Evolutionary conservation across 2,888 invertebrate genomes (phyloP).

Genomic region (Hedychridium roseum): DNA sequence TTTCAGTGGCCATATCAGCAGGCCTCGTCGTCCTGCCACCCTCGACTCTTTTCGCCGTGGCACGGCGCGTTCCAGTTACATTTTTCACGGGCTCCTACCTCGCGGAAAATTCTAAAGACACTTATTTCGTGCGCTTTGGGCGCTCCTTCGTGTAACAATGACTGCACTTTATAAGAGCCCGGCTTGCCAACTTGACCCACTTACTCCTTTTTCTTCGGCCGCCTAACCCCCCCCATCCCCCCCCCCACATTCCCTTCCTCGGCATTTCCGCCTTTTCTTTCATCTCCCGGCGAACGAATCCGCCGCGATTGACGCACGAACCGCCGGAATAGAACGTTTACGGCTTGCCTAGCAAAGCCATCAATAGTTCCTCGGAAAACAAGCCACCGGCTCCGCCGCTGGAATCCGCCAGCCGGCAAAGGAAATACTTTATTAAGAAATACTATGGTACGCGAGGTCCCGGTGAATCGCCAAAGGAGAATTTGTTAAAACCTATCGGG

Average conservation of each 20-base stretch:
- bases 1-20: not conserved
- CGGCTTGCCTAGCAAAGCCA: too few species aligned
- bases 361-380: too few species aligned
- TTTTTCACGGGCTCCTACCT: conserved; percentile 19
- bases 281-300: not conserved
- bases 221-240: not conserved
- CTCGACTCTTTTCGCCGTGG: not conserved
- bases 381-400: too few species aligned
- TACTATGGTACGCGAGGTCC: too few species aligned
- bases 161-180: conserved; percentile 26
- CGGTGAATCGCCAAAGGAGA: too few species aligned
- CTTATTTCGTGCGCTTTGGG: conserved; percentile 31
- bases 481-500: too few species aligned
- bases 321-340: too few species aligned
- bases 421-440: too few species aligned
- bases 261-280: conserved; percentile 15
- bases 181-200: conserved; percentile 26
- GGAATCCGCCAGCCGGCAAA: too few species aligned
- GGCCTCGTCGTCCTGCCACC: too few species aligned
- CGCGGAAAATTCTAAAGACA: conserved; percentile 35
- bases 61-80: conserved; percentile 31
- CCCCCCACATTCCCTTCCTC: conserved; percentile 4
- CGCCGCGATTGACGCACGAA: not conserved
- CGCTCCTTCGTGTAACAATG: conserved; percentile 33
- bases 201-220: conserved; percentile 18